Conservation (phyloP, 2,888 invertebrate species). For the Sussaba pulchella region DNA sequence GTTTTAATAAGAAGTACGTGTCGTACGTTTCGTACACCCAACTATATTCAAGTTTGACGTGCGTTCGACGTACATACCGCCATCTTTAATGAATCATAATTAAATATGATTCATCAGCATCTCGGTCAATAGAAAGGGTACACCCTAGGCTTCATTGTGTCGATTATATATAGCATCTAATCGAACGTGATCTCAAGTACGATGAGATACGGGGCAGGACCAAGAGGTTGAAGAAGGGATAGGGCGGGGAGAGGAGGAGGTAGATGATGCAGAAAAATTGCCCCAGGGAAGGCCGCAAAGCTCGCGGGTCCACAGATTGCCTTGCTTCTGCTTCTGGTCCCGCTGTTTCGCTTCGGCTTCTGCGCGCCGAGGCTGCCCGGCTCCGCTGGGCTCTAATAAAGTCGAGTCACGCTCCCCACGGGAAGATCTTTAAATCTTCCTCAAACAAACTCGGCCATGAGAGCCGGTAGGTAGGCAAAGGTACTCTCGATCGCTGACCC, state of each 20-base stretch:
- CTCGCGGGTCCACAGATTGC: constrained; percentile 47
- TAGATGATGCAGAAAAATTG: constrained; percentile 53
- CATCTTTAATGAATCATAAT: neutral
- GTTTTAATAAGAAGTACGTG: constrained; percentile 27
- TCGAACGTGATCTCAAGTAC: constrained; percentile 15
- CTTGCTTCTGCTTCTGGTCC: constrained; percentile 54
- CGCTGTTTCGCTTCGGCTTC: constrained; percentile 58
- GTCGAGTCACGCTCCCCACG: constrained; percentile 79
- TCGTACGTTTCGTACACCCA: constrained; percentile 13
- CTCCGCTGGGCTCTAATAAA: constrained; percentile 75
- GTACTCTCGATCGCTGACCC: constrained; percentile 75
- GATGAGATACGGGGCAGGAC: constrained; percentile 20
- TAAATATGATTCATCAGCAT: constrained; percentile 17
- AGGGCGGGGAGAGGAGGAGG: constrained; percentile 14
- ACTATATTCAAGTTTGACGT: neutral
- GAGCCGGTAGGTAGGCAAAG: constrained; percentile 62
- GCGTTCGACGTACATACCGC: neutral
- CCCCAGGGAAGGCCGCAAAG: constrained; percentile 55
- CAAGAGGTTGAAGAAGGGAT: constrained; percentile 10
- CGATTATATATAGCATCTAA: constrained; percentile 4
- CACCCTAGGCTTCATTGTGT: constrained; percentile 21
- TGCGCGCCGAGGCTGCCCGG: constrained; percentile 4
- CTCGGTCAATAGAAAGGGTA: constrained; percentile 32
- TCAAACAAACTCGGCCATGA: constrained; percentile 74
- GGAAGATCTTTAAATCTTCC: constrained; percentile 79